Evolutionary conservation across 2,888 invertebrate genomes (phyloP), one percentile per base, ranked within the genome.

Genomic region (Fabriciana adippe): DNA sequence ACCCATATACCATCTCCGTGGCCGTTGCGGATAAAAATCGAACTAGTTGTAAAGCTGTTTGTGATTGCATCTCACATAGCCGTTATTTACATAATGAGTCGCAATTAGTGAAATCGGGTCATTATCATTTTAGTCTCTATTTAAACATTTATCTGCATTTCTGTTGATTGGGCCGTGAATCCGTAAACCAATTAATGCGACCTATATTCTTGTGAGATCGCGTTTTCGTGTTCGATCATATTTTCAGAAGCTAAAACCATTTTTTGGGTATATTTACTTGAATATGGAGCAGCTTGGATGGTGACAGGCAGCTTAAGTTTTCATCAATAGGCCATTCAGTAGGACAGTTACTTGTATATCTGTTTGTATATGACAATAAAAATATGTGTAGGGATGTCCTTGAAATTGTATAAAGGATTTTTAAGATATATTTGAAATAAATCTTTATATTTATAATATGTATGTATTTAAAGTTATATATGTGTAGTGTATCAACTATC

Each of bases 81-180:
- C 35, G 48, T 56, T 69, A 64, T 72, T 72, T 69, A 66, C 69
- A 69, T 72, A 69, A 66, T 56, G 70, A 69, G 70, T 41, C 45
- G 55, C 68, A 65, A 67, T 68, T 68, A 72, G 67, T 53, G 65
- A 67, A 56, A 72, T 67, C 67, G 66, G 61, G 66, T 64, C 69
- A 72, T 72, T 72, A 72, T 69, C 66, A 56, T 61, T 56, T 62
- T 64, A 57, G 70, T 54, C 59, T 69, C 54, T 62, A 69, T 70
- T 70, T 70, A 57, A 70, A 70, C 64, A 60, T 60, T 70, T 61
- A 61, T 64, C 60, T 57, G 67, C 53, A 54, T 26, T 31, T 55
- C 35, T 64, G 67, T 64, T 70, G 64, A 70, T 70, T 67, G 64
- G 54, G 60, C 55, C 64, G 66, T 61, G 57, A 50, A 63, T 21